Evolutionary conservation across 2,888 invertebrate species (phyloP).

Genomic region (Emmelina monodactyla): DNA sequence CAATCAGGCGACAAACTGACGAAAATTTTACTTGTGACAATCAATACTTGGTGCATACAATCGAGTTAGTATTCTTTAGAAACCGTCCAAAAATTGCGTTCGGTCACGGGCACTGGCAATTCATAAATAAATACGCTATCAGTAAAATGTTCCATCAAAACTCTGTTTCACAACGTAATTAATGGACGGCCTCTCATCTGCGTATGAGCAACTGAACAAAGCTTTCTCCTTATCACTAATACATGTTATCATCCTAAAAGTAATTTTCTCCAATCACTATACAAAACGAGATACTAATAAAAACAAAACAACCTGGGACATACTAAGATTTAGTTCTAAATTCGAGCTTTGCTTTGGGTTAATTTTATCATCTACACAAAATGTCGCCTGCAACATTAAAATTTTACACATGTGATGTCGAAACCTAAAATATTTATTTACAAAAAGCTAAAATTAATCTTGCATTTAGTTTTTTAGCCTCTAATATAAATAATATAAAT

Average conservation of each 20-base stretch:
- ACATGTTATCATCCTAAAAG: conserved; percentile 1
- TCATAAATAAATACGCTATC: no score
- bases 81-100: no score
- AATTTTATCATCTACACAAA: background rate
- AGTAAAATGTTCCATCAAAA: no score
- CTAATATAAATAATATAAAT: conserved; percentile 1
- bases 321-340: background rate
- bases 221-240: background rate
- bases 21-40: no score
- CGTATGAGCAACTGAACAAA: background rate
- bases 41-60: no score
- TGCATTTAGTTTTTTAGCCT: background rate
- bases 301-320: background rate
- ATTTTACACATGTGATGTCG: background rate
- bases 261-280: background rate
- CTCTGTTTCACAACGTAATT: no score
- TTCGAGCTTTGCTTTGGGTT: background rate
- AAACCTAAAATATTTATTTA: conserved; percentile 1
- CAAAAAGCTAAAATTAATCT: conserved; percentile 1
- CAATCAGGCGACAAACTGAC: no score
- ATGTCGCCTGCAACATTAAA: conserved; percentile 1
- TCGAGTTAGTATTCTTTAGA: no score
- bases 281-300: conserved; percentile 1
- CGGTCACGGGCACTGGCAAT: no score
- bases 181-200: no score